phyloP scores from a whole-genome alignment of 2,113 vertebrate species.

The Archilochus colubris region DNA sequence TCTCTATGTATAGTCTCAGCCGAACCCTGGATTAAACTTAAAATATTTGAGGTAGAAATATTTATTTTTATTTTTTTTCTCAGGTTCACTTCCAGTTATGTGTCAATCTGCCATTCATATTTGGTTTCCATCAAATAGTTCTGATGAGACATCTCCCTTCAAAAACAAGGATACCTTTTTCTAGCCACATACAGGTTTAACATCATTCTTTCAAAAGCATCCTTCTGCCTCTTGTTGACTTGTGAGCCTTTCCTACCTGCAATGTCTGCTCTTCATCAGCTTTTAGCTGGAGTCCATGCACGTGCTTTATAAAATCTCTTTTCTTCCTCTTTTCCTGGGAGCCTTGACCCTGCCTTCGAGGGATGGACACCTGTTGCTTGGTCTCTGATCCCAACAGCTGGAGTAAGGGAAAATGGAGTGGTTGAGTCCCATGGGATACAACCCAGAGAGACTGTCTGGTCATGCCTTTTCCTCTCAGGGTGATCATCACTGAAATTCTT shows the following conservation, averaged over 20 bases:
- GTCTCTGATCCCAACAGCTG: neutral
- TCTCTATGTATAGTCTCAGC: neutral
- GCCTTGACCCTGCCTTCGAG: neutral
- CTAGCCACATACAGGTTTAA: neutral
- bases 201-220: neutral
- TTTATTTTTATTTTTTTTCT: too few relatives aligned
- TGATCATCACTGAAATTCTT: neutral
- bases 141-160: neutral
- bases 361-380: slow-evolving; percentile 14
- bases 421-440: neutral
- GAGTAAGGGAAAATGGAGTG: neutral
- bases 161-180: neutral
- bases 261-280: neutral
- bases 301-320: neutral
- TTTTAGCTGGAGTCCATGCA: neutral
- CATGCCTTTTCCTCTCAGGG: neutral
- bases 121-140: neutral
- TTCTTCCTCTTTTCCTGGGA: neutral
- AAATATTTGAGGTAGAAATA: neutral
- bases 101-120: neutral
- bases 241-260: neutral
- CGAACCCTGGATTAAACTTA: neutral
- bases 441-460: neutral
- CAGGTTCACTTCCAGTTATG: too few relatives aligned
- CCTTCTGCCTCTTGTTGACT: neutral